phyloP scores from a whole-genome alignment of 2,888 invertebrate species.

The Piscicola geometra region DNA sequence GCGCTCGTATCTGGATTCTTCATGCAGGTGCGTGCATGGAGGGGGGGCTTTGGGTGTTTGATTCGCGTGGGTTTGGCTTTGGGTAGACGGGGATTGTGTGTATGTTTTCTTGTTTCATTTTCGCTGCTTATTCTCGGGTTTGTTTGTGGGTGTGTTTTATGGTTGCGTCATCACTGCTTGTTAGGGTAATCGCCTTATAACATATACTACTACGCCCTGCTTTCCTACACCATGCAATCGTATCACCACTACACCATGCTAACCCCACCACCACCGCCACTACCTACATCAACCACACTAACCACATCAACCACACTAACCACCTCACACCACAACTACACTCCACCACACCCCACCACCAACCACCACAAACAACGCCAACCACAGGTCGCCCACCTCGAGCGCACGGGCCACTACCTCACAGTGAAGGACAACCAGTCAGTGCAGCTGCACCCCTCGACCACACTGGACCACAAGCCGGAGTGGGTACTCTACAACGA shows the following conservation, averaged over 20 bases:
- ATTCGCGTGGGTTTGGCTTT: no score
- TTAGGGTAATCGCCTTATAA: no score
- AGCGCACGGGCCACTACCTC: slow-evolving; percentile 93
- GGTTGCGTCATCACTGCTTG: no score
- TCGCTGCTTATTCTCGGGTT: no score
- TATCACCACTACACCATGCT: no score
- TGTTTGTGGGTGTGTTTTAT: no score
- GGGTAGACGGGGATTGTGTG: neutral
- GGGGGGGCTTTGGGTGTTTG: neutral
- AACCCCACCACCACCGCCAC: no score
- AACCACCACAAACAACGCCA: neutral
- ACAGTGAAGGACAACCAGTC: slow-evolving; percentile 99
- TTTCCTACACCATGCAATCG: no score
- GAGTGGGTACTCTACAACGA: slow-evolving; percentile 99
- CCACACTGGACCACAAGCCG: slow-evolving; percentile 97
- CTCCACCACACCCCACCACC: no score
- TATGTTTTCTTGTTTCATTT: neutral
- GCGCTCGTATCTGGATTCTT: slow-evolving; percentile 97
- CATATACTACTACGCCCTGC: no score
- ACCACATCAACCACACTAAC: neutral
- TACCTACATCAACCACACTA: no score
- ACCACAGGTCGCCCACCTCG: slow-evolving; percentile 83
- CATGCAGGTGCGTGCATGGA: slow-evolving; percentile 77
- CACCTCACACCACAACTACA: no score
- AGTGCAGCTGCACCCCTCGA: slow-evolving; percentile 96